phyloP scores from a whole-genome alignment of 2,797 vertebrate species.

The Spheniscus humboldti region DNA sequence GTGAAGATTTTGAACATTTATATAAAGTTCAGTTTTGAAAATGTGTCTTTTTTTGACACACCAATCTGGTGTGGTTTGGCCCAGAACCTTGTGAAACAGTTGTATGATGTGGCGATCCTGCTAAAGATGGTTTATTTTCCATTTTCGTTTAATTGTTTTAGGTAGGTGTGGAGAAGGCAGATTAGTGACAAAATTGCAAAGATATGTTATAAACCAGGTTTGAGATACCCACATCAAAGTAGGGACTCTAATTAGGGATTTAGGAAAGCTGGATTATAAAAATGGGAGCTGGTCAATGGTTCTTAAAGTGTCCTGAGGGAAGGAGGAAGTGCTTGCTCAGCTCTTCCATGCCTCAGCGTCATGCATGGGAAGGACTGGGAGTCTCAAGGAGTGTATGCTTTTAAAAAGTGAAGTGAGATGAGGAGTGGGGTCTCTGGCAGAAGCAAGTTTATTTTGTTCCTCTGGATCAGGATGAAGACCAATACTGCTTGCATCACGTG shows the following conservation, averaged over 20 bases:
- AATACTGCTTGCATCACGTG: not conserved
- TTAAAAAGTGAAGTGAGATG: not conserved
- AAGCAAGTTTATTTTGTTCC: not conserved
- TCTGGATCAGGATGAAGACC: not conserved
- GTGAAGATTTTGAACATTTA: not conserved
- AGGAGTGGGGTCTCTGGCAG: not conserved
- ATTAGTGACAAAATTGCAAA: not conserved
- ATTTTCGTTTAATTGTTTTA: not conserved
- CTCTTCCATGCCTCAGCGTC: not conserved
- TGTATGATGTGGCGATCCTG: not conserved
- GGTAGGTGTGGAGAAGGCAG: not conserved
- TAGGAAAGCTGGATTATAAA: slow-evolving; percentile 29
- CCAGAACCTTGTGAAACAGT: not conserved
- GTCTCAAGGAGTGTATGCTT: not conserved
- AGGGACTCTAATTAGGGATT: not conserved
- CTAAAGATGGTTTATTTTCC: not conserved
- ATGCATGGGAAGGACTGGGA: not conserved
- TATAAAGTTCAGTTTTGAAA: not conserved
- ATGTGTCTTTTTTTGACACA: not conserved
- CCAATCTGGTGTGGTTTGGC: not conserved
- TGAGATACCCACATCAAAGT: not conserved
- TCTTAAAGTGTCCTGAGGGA: not conserved
- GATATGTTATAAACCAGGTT: not conserved
- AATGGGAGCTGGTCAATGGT: not conserved
- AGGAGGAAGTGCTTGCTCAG: not conserved